A percentile compares a stretch with the other conserved stretches of the same genome.
Evolutionary conservation across 2,797 vertebrate species (phyloP).

Genomic region (Margarornis squamiger): DNA sequence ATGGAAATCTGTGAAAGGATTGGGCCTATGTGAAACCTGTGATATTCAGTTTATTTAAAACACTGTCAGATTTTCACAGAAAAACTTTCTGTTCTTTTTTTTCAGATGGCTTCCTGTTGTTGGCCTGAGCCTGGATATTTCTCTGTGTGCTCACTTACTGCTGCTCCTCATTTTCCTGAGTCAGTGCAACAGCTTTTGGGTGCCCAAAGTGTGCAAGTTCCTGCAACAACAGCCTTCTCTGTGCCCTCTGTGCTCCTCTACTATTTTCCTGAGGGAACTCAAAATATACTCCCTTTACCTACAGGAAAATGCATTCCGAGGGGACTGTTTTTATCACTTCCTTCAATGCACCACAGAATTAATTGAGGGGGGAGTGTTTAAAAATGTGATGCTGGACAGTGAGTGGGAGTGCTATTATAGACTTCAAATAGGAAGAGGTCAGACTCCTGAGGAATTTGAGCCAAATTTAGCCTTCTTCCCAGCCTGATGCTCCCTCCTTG

Average conservation of each 20-base stretch:
- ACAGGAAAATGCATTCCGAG: background rate
- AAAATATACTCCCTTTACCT: background rate
- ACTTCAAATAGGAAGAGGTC: background rate
- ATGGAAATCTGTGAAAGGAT: fast-evolving
- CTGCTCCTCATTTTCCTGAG: background rate
- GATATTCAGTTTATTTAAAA: background rate
- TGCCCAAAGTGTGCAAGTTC: fast-evolving
- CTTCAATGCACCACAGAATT: fast-evolving
- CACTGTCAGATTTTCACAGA: background rate
- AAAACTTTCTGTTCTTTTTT: background rate
- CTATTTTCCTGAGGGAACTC: background rate
- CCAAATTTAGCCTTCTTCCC: background rate
- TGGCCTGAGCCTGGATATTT: background rate
- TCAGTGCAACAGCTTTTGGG: background rate
- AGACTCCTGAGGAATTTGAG: background rate
- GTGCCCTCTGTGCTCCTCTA: background rate
- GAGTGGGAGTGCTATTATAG: background rate
- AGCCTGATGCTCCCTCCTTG: background rate
- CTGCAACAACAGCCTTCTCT: background rate
- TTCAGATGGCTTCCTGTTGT: background rate
- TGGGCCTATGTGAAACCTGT: background rate
- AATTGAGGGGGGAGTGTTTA: background rate
- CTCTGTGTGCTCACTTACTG: fast-evolving
- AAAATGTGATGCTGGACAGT: fast-evolving
- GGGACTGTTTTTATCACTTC: background rate